phyloP scores from a whole-genome alignment of 2,113 vertebrate genomes.

The Ochotona princeps region DNA sequence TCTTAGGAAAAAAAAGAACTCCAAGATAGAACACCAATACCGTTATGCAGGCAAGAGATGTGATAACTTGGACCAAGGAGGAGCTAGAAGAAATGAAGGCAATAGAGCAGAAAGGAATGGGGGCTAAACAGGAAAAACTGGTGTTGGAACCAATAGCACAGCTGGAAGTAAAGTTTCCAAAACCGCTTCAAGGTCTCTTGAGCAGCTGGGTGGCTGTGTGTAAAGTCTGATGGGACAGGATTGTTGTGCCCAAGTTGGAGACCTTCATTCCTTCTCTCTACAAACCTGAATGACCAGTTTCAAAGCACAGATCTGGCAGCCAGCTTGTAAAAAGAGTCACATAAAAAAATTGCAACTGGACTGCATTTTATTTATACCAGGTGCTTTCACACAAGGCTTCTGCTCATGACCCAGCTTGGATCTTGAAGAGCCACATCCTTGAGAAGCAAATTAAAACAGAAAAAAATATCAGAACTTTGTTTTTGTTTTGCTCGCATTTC shows the following conservation, averaged over 20 bases:
- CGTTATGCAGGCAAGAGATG: not conserved
- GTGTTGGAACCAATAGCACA: too few species aligned
- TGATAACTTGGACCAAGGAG: not conserved
- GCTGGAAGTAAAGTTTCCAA: not conserved
- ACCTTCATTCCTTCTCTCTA: rapidly evolving
- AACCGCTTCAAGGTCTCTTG: not conserved
- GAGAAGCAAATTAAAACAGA: slow-evolving; percentile 32
- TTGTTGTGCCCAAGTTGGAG: not conserved
- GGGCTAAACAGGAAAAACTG: not conserved
- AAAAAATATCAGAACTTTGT: not conserved
- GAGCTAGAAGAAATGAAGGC: too few species aligned
- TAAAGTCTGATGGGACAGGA: rapidly evolving
- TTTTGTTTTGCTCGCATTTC: slow-evolving; percentile 37
- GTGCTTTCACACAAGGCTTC: not conserved
- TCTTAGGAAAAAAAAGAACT: too few species aligned
- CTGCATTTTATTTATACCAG: not conserved
- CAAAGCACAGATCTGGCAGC: not conserved
- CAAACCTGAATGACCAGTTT: not conserved
- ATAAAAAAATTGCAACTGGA: not conserved
- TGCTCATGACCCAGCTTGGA: not conserved
- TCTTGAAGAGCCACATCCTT: not conserved
- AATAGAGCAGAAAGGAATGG: not conserved
- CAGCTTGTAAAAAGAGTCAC: not conserved
- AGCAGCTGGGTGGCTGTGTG: not conserved
- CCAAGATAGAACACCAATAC: not conserved